Evolutionary conservation across 2,113 vertebrate genomes (phyloP), one percentile per base, ranked within the genome.

Genomic region (Sardina pilchardus): DNA sequence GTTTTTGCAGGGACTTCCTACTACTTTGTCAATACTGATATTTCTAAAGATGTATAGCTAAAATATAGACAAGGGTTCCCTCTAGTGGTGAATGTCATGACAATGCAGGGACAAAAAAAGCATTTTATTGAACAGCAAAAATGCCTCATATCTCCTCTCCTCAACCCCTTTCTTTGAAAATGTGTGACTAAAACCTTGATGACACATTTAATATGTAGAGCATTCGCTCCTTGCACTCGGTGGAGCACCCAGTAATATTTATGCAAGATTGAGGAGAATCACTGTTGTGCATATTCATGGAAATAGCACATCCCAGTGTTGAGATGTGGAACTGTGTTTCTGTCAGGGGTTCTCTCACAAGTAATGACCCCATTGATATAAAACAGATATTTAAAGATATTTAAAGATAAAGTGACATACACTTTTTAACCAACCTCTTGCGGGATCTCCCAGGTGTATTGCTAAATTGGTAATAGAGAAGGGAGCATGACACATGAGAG

Each of bases 31-130:
- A 67, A 30, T 30, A 26, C 4, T 67, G 63, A 67, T 30, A 12
- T 67, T 26, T 36, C 12, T 17, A 19, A 34, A 14, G 14, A 34
- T 34, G 17, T 30, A 71, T 16, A 36, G 34, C 3, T 48, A 42
- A 43, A 30, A 81, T 39, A 53, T 45, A 26, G 84, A 53, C 81
- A 14, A 47, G n/a, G 26, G 21, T 53, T 83, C 84, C 75, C 47
- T 85, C 48, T 83, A 81, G 81, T 85, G 84, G 84, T 59, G 19
- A 88, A 80, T 84, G 50, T 2, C 48, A 45, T 45, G 39, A 75
- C 82, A 81, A 44, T 84, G 80, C 53, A 71, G 6, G 16, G 36
- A 59, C 24, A 56, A 86, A 86, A 21, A 47, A 42, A 81, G 71
- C 50, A 78, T 83, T 83, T 1, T 63, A 44, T 80, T 86, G 34